phyloP scores from a whole-genome alignment of 2,888 invertebrate genomes.

The Cantharis nigra region DNA sequence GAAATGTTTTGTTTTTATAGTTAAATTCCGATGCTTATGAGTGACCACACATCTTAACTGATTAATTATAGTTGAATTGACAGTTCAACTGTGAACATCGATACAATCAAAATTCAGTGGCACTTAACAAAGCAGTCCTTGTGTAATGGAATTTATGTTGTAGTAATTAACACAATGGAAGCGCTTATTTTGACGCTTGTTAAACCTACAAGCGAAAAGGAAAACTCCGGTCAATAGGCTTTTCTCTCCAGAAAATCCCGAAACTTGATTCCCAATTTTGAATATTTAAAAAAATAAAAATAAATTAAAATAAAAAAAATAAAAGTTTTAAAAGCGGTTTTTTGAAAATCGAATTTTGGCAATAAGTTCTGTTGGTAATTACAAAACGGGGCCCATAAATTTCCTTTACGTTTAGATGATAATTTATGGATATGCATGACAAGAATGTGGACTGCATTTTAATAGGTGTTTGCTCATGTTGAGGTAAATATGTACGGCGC shows the following conservation, averaged over 20 bases:
- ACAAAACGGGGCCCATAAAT: slow-evolving; percentile 20
- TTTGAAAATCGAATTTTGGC: neutral
- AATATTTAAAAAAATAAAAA: too few species aligned
- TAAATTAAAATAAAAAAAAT: too few species aligned
- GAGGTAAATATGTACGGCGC: slow-evolving; percentile 29
- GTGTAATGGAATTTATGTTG: slow-evolving; percentile 16
- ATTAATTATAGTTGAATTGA: slow-evolving; percentile 19
- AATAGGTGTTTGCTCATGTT: slow-evolving; percentile 37
- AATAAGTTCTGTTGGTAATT: neutral
- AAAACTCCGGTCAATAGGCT: neutral
- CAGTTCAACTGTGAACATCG: slow-evolving; percentile 18
- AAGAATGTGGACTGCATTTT: slow-evolving; percentile 39
- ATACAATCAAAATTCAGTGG: slow-evolving; percentile 21
- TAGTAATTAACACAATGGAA: slow-evolving; percentile 9
- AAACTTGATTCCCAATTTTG: too few species aligned
- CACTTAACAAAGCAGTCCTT: slow-evolving; percentile 16
- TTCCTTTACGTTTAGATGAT: slow-evolving; percentile 18
- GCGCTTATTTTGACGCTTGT: neutral
- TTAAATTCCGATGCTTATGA: neutral
- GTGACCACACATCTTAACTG: slow-evolving; percentile 11
- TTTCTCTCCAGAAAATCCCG: neutral
- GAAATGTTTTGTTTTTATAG: slow-evolving; percentile 8
- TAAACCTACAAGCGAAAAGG: neutral
- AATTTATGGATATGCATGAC: slow-evolving; percentile 34
- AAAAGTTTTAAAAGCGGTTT: too few species aligned